phyloP scores from a whole-genome alignment of 2,888 invertebrate genomes.

The Chaetoderma sp. region DNA sequence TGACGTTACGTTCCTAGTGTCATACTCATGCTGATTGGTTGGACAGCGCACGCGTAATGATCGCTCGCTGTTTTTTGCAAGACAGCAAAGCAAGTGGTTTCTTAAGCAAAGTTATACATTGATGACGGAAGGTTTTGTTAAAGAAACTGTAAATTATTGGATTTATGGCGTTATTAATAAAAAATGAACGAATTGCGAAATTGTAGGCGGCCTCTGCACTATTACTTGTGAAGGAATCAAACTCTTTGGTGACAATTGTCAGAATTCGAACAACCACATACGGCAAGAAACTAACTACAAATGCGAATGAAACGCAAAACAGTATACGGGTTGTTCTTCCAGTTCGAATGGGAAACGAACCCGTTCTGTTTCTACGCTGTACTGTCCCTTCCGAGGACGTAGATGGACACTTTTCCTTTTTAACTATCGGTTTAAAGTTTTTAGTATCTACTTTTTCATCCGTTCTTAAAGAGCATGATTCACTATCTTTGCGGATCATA shows the following conservation, averaged over 20 bases:
- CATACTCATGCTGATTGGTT: constrained; percentile 2
- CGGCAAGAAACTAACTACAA: constrained; percentile 58
- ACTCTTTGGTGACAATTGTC: constrained; percentile 50
- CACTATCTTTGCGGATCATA: background rate
- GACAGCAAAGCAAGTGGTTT: too few species aligned
- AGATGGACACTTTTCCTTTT: background rate
- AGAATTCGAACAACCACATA: constrained; percentile 56
- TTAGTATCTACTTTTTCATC: background rate
- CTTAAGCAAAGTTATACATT: constrained; percentile 37
- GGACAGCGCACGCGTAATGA: background rate
- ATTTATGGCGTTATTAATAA: constrained; percentile 63
- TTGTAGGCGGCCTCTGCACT: constrained; percentile 56
- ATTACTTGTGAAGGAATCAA: constrained; percentile 48
- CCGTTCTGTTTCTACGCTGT: background rate
- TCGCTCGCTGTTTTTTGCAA: too few species aligned
- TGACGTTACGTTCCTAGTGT: too few species aligned
- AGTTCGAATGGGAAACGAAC: constrained; percentile 43
- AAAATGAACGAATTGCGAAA: constrained; percentile 58
- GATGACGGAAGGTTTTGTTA: constrained; percentile 51
- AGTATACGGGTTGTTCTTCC: constrained; percentile 57
- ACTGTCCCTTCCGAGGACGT: background rate
- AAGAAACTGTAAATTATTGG: constrained; percentile 61
- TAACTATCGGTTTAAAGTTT: background rate
- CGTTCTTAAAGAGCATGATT: constrained; percentile 27
- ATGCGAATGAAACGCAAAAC: constrained; percentile 58